Evolutionary conservation across 2,113 vertebrate species (phyloP).

Genomic region (Neoarius graeffei): DNA sequence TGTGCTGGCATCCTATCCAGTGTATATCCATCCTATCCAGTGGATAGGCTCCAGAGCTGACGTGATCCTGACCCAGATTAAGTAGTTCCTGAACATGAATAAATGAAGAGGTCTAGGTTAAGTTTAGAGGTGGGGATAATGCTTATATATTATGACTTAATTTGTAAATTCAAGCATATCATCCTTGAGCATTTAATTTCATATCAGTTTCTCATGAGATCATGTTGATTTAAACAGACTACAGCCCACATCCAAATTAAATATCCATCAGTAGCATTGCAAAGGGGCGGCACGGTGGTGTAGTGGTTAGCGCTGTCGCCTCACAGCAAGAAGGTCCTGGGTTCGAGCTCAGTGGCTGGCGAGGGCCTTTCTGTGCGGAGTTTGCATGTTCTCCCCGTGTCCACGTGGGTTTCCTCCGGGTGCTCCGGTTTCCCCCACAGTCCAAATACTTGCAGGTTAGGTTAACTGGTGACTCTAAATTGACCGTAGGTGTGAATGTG

Average conservation of each 20-base stretch:
- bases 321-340: too few species aligned
- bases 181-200: background rate
- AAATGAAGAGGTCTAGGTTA: background rate
- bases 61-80: background rate
- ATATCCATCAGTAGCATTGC: background rate
- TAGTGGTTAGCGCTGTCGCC: too few species aligned
- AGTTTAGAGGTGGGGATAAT: background rate
- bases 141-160: background rate
- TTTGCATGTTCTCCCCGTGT: too few species aligned
- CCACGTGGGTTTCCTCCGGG: too few species aligned
- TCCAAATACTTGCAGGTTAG: too few species aligned
- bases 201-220: background rate
- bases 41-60: background rate
- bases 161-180: background rate
- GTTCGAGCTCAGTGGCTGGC: too few species aligned
- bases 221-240: slow-evolving; percentile 4
- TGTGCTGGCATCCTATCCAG: background rate
- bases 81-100: background rate
- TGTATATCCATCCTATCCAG: too few species aligned
- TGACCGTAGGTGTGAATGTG: too few species aligned
- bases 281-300: too few species aligned
- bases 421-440: too few species aligned
- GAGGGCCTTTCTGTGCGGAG: too few species aligned
- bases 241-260: background rate
- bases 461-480: too few species aligned